Evolutionary conservation across 2,888 invertebrate species (phyloP), one percentile per base, ranked within the genome.

Genomic region (Conistra vaccinii): DNA sequence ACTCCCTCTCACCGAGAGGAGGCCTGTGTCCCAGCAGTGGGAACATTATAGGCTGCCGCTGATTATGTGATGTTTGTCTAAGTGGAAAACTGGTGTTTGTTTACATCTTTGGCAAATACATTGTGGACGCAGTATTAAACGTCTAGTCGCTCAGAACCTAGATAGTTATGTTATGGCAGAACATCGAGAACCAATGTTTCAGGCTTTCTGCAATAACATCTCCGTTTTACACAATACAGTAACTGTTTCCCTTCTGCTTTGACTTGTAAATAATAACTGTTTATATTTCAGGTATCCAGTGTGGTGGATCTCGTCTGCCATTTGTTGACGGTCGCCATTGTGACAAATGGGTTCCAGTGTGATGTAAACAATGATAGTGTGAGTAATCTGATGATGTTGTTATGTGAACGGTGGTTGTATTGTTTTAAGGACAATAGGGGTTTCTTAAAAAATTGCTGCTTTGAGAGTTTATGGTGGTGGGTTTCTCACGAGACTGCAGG

Each of bases 331-430:
- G 91, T 94, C 0, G 91, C 91, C 14, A 89, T 93, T 74, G 87
- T 92, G 17, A 91, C 95, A 12, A 89, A 90, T 51, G 94, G 94
- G 2, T 94, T 95, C 85, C 93, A 95, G 69, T 95, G 95, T 67
- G 95, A 95, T 65, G 89, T 92, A 32, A 89, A 89, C 78, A 85
- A 86, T 61, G 88, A 90, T 0, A 89, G 85, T 42, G 94, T 94
- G 75, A 93, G 94, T 94, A 84, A 84, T 29, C 9, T 65, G 53
- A 75, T 67, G 17, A 62, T 69, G 26, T 65, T 80, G 3, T 51
- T 61, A 65, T 57, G 85, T 20, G n/a, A 58, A 55, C 51, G 29
- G 53, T 55, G 14, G 12, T 29, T 39, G 55, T 45, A 76, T 69
- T 85, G 71, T 85, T 17, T 51, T 58, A n/a, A 7, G 35, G 14